A percentile compares a stretch with the other conserved stretches of the same genome.
phyloP scores from a whole-genome alignment of 2,113 vertebrate genomes.

The Passer montanus region DNA sequence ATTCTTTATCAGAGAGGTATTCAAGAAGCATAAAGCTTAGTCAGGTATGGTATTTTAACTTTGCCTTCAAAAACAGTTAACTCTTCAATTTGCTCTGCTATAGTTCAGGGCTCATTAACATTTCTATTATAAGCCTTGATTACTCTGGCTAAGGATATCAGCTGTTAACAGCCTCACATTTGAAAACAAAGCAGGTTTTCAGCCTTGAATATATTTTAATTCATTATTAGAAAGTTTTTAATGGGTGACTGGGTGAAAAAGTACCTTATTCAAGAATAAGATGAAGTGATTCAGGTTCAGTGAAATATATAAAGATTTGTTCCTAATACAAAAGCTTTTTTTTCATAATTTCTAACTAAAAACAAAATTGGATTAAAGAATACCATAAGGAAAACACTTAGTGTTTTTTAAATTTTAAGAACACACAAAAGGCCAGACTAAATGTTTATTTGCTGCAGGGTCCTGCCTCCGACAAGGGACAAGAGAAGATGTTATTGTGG shows the following conservation, averaged over 20 bases:
- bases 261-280: background rate
- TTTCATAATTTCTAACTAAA: background rate
- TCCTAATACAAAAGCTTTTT: background rate
- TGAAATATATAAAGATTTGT: background rate
- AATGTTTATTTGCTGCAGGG: background rate
- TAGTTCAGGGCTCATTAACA: slow-evolving; percentile 34
- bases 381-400: background rate
- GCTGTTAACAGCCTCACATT: background rate
- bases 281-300: background rate
- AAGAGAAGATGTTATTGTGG: background rate
- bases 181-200: background rate
- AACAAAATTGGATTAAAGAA: background rate
- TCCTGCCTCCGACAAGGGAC: background rate
- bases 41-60: background rate
- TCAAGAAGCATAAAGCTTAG: background rate
- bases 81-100: background rate
- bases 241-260: background rate
- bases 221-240: background rate
- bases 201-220: background rate
- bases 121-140: slow-evolving; percentile 3
- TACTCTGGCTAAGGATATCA: background rate
- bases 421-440: background rate
- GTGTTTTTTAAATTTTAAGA: background rate
- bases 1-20: background rate
- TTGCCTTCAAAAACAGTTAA: background rate